Evolutionary conservation across 2,113 vertebrate genomes (phyloP).

Genomic region (Xiphophorus couchianus): DNA sequence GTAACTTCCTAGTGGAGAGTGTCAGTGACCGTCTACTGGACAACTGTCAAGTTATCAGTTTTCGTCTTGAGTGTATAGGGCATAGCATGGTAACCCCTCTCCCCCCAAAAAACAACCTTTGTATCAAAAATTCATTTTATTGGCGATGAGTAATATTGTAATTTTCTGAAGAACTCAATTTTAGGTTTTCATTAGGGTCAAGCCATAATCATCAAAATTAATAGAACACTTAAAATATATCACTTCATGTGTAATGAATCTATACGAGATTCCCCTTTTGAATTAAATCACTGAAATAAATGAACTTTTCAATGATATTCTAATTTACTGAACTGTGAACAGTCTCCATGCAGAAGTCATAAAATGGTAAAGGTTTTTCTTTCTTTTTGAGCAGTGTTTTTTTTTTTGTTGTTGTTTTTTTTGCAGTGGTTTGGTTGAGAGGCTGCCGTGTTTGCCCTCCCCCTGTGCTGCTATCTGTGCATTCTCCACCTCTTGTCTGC

Average conservation of each 20-base stretch:
- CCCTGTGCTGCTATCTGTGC: constrained; percentile 43
- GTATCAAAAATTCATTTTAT: no score
- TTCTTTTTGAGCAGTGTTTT: constrained; percentile 13
- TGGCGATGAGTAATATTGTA: no score
- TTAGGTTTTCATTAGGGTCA: no score
- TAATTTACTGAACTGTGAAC: background rate
- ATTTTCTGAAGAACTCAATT: no score
- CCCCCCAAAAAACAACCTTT: no score
- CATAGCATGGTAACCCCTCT: no score
- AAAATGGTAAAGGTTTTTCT: background rate
- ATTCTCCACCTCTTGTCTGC: constrained; percentile 42
- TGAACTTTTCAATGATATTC: background rate
- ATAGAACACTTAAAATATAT: no score
- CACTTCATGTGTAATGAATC: background rate
- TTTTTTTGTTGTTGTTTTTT: constrained; percentile 24
- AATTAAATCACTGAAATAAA: background rate
- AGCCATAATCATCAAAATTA: no score
- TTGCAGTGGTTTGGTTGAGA: constrained; percentile 32
- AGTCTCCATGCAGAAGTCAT: constrained; percentile 4
- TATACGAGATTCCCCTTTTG: background rate
- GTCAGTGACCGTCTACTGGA: background rate
- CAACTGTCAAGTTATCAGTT: no score
- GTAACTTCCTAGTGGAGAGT: background rate
- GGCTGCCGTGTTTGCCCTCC: constrained; percentile 32
- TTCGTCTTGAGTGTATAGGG: no score